Conservation (phyloP, 2,797 vertebrate species). For the Thamnophis elegans region DNA sequence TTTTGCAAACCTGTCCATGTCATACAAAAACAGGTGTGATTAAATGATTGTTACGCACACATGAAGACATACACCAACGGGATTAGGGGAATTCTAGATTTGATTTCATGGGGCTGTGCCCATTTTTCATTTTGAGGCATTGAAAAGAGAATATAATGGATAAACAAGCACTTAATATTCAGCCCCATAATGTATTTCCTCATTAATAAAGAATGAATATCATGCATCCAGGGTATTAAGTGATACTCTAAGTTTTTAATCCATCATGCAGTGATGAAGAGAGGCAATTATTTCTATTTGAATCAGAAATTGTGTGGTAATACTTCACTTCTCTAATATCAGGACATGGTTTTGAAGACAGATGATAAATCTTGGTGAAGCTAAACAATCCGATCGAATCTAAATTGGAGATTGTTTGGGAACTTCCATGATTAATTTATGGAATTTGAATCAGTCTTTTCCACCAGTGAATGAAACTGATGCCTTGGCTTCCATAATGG, state of each 20-base stretch:
- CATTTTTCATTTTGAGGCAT: background rate
- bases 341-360: background rate
- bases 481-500: background rate
- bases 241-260: background rate
- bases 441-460: background rate
- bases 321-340: background rate
- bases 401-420: background rate
- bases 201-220: background rate
- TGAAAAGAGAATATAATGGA: background rate
- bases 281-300: background rate
- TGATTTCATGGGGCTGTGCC: background rate
- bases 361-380: background rate
- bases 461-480: background rate
- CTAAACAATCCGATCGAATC: background rate
- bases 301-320: background rate
- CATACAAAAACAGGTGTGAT: background rate
- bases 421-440: background rate
- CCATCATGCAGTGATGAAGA: background rate
- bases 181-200: background rate
- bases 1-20: background rate
- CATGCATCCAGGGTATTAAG: background rate
- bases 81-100: background rate
- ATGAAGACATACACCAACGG: background rate
- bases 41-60: background rate
- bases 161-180: background rate